Evolutionary conservation across 1,140 invertebrate genomes (phyloP).

Genomic region (Mesaphorura yosii): DNA sequence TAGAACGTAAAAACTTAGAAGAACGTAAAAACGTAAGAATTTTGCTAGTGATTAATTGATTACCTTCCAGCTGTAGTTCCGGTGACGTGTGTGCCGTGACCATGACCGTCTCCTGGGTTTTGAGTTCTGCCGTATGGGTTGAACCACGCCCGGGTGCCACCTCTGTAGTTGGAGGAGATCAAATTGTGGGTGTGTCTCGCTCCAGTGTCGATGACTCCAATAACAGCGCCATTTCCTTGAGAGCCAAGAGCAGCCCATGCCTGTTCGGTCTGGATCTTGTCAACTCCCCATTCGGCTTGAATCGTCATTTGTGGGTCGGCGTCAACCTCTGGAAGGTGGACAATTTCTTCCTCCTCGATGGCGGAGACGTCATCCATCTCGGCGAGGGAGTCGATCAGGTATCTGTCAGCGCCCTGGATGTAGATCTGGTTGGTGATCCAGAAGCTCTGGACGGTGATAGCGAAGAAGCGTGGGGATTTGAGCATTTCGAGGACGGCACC

Average conservation of each 20-base stretch:
- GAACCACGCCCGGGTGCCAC: not conserved
- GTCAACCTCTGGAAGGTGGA: not conserved
- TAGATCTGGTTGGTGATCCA: slow-evolving; percentile 2
- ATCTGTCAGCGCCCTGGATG: not conserved
- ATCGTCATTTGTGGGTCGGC: not conserved
- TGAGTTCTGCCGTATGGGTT: slow-evolving; percentile 2
- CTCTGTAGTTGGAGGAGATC: not conserved
- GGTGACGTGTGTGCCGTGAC: slow-evolving; percentile 11
- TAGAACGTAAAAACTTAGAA: not conserved
- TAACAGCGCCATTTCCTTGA: not conserved
- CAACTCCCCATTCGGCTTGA: not conserved
- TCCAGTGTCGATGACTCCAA: slow-evolving; percentile 4
- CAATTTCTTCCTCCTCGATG: not conserved
- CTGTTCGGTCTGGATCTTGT: not conserved
- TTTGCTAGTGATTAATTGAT: not conserved
- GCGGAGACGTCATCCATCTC: not conserved
- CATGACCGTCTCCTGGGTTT: not conserved
- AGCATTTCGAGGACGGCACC: not conserved
- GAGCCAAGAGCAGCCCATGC: not conserved
- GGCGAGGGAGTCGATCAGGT: not conserved
- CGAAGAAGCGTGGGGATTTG: not conserved
- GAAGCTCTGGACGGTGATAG: not conserved
- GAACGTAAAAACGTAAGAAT: not conserved
- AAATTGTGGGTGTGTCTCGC: not conserved
- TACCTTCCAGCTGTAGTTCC: slow-evolving; percentile 6